These are phyloP conservation scores for Hirtodrosophila alboralis DNA, from an alignment of 2,888 invertebrate species.

Conservation along the genomic window DNA sequence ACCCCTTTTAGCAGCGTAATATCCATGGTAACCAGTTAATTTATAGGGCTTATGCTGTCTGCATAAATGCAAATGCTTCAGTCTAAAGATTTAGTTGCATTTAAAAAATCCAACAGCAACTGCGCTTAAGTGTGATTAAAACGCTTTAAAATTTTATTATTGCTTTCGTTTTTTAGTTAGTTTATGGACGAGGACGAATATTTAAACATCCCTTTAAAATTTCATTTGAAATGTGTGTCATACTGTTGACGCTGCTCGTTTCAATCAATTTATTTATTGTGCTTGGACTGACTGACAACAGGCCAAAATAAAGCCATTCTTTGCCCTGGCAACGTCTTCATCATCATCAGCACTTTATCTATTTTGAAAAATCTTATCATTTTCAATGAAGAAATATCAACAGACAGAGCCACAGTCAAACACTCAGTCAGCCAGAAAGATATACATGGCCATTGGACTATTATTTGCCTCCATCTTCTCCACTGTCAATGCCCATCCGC, in stretches of 20 bases:
- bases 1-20: conserved; percentile 28
- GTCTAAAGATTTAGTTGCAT: conserved; percentile 29
- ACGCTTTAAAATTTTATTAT: conserved; percentile 45
- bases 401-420: conserved; percentile 38
- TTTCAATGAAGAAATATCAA: conserved; percentile 55
- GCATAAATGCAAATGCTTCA: conserved; percentile 26
- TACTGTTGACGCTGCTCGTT: conserved; percentile 12
- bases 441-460: conserved; percentile 59
- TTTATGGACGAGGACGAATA: too few species aligned
- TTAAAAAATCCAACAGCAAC: conserved; percentile 18
- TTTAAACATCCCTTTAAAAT: conserved; percentile 12
- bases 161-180: too few species aligned
- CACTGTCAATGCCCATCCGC: conserved; percentile 40
- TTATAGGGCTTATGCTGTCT: conserved; percentile 72
- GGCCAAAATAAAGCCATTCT: conserved; percentile 27
- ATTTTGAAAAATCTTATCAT: conserved; percentile 62
- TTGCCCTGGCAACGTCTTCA: conserved; percentile 35
- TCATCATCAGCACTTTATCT: conserved; percentile 48
- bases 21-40: conserved; percentile 79
- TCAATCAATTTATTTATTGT: conserved; percentile 64
- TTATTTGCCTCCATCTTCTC: conserved; percentile 55
- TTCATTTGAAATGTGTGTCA: conserved; percentile 51
- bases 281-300: conserved; percentile 6
- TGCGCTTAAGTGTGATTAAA: conserved; percentile 59
- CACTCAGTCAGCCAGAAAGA: conserved; percentile 58